Percentiles rank a stretch among this genome's conserved stretches.
phyloP scores from a whole-genome alignment of 2,797 vertebrate species.

The Rhinatrema bivittatum region DNA sequence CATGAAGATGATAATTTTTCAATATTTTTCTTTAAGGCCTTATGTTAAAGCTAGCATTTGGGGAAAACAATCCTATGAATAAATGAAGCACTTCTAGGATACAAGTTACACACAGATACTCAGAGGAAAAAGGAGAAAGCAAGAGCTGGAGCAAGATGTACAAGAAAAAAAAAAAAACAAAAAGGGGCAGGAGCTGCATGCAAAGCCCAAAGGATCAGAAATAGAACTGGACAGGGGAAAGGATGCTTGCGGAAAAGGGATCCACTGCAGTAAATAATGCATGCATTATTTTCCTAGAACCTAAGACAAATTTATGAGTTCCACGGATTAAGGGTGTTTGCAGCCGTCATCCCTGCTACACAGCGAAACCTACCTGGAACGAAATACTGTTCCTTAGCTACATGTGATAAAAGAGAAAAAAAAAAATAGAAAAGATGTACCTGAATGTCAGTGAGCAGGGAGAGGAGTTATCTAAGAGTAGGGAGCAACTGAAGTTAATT shows the following conservation, averaged over 20 bases:
- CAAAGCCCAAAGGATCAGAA: conserved; percentile 45
- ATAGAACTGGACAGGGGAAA: conserved; percentile 28
- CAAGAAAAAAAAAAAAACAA: conserved; percentile 18
- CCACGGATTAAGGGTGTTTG: no score
- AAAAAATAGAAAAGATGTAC: conserved; percentile 63
- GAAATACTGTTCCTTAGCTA: conserved; percentile 99
- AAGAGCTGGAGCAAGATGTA: conserved; percentile 28
- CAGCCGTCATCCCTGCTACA: conserved; percentile 56
- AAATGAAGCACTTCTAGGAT: conserved; percentile 57
- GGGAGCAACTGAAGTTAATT: conserved; percentile 47
- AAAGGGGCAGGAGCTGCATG: conserved; percentile 54
- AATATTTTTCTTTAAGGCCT: conserved; percentile 3
- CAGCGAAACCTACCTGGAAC: conserved; percentile 90
- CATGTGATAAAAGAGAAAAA: conserved; percentile 61
- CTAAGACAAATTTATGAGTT: conserved; percentile 40
- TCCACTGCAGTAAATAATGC: conserved; percentile 35
- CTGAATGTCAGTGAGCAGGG: conserved; percentile 69
- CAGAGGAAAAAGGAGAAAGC: conserved; percentile 52
- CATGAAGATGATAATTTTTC: not conserved
- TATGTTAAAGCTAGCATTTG: conserved; percentile 51
- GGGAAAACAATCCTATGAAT: conserved; percentile 43
- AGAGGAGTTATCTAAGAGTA: conserved; percentile 32
- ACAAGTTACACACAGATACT: no score
- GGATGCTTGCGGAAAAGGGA: no score
- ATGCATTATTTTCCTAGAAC: conserved; percentile 50